Percentiles rank a stretch among this genome's conserved stretches.
These are phyloP conservation scores for Mystacornis crossleyi DNA, from an alignment of 2,113 vertebrate genomes.

Conservation along the genomic window DNA sequence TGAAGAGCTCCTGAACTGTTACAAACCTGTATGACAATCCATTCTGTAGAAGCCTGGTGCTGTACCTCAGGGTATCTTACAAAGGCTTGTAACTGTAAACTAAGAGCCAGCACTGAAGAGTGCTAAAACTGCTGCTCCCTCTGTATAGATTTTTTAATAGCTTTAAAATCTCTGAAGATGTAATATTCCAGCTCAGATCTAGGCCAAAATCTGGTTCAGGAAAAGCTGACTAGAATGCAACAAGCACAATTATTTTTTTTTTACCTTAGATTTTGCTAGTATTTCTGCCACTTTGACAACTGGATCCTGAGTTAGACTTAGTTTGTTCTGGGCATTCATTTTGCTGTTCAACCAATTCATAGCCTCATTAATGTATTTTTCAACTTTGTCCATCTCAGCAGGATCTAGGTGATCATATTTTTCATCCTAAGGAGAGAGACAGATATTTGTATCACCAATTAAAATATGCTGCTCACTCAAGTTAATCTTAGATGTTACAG, in stretches of 20 bases:
- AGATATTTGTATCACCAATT: not conserved
- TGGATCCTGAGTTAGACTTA: constrained; percentile 87
- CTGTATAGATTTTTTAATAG: not conserved
- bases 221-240: not conserved
- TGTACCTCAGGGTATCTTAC: not conserved
- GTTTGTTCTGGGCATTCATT: constrained; percentile 92
- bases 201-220: not conserved
- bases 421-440: constrained; percentile 81
- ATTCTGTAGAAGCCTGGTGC: not conserved
- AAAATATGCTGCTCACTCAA: not conserved
- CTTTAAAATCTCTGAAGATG: not conserved
- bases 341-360: constrained; percentile 92
- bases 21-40: not conserved
- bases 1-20: not conserved
- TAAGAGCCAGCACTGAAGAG: not conserved
- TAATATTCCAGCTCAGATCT: not conserved
- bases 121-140: not conserved
- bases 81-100: not conserved
- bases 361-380: constrained; percentile 84
- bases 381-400: constrained; percentile 86
- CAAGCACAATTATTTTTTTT: not conserved
- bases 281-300: constrained; percentile 92
- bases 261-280: constrained; percentile 88
- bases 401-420: constrained; percentile 85
- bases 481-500: not conserved